A percentile compares a stretch with the other conserved stretches of the same genome.
Evolutionary conservation across 2,797 vertebrate genomes (phyloP).

Genomic region (Coendou prehensilis): DNA sequence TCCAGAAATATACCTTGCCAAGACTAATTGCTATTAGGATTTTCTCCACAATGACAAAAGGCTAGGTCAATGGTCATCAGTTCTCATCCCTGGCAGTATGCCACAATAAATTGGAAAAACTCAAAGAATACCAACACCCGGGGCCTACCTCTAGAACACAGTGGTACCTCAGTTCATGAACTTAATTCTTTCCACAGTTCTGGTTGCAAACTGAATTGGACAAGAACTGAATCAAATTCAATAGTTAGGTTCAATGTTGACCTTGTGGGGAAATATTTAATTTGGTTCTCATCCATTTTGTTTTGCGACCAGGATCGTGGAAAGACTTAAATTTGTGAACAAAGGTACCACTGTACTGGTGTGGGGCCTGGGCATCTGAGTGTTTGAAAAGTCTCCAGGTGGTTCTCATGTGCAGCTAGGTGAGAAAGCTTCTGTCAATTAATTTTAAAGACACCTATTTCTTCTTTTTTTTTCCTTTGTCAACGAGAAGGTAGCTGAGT

Average conservation of each 20-base stretch:
- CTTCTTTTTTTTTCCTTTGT: background rate
- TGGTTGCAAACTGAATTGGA: background rate
- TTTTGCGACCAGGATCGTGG: background rate
- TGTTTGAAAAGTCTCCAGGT: background rate
- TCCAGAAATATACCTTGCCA: background rate
- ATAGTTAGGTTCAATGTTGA: background rate
- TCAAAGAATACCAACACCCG: background rate
- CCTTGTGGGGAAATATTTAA: background rate
- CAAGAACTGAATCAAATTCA: background rate
- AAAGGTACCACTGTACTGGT: background rate
- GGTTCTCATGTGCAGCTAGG: background rate
- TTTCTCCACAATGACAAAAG: background rate
- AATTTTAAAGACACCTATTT: background rate
- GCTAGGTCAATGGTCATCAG: background rate
- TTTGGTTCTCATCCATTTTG: background rate
- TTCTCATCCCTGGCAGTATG: background rate
- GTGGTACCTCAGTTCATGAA: background rate
- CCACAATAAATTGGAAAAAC: background rate
- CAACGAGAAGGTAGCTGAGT: too few relatives aligned
- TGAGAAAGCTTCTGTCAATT: background rate
- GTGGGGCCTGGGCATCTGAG: background rate
- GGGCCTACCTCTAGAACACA: background rate
- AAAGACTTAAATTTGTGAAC: background rate
- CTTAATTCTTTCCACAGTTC: background rate
- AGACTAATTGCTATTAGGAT: background rate